These are phyloP conservation scores for Aphis craccivora DNA, from an alignment of 1,140 invertebrate genomes.

Conservation along the genomic window DNA sequence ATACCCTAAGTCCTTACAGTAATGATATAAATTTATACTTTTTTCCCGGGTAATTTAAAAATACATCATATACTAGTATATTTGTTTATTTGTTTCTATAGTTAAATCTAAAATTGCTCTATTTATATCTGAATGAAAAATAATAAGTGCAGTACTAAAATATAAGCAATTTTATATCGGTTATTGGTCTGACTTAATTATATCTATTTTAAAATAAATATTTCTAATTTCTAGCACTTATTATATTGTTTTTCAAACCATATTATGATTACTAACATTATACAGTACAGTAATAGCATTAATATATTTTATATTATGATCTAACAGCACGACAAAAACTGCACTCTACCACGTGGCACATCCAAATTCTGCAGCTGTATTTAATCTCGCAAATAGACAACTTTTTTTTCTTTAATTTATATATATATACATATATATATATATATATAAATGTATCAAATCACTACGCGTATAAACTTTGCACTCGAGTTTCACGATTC, in stretches of 20 bases:
- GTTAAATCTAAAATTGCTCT: background rate
- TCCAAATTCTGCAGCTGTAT: background rate
- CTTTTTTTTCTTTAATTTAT: background rate
- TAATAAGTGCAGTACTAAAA: too few species aligned
- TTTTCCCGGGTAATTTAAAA: too few species aligned
- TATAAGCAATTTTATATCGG: too few species aligned
- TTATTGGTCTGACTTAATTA: background rate
- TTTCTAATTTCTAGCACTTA: background rate
- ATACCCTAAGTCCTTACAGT: too few species aligned
- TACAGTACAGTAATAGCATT: background rate
- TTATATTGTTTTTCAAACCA: background rate
- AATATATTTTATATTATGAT: background rate
- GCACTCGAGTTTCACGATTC: constrained; percentile 12
- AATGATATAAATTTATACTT: too few species aligned
- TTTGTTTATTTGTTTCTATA: background rate
- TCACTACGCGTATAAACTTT: constrained; percentile 9
- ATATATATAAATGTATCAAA: background rate
- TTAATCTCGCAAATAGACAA: background rate
- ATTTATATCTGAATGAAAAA: background rate
- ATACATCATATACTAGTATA: background rate
- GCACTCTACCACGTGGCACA: background rate
- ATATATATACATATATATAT: background rate
- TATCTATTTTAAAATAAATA: background rate
- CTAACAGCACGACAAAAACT: background rate
- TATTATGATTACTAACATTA: background rate